Conservation (phyloP, 2,797 vertebrate species). For the Enoplosus armatus region DNA sequence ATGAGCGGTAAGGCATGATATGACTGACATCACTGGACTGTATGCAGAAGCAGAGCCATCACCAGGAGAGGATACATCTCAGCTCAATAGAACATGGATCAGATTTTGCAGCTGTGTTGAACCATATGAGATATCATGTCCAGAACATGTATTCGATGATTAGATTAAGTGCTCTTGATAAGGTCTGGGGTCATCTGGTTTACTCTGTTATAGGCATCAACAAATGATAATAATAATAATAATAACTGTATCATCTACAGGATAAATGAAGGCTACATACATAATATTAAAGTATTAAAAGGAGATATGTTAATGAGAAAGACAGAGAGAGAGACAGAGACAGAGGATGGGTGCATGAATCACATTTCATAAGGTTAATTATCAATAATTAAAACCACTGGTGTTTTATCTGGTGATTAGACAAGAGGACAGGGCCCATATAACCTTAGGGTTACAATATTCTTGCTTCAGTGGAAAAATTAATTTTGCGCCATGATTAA, state of each 20-base stretch:
- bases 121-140: constrained; percentile 40
- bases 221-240: constrained; percentile 9
- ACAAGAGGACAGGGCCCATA: constrained; percentile 43
- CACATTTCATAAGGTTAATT: constrained; percentile 65
- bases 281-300: constrained; percentile 14
- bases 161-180: constrained; percentile 47
- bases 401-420: constrained; percentile 56
- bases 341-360: constrained; percentile 27
- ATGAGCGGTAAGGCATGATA: constrained; percentile 55
- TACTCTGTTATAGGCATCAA: not conserved
- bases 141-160: constrained; percentile 28
- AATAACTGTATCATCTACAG: not conserved
- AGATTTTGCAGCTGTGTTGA: constrained; percentile 39
- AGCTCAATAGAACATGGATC: constrained; percentile 36
- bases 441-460: constrained; percentile 52
- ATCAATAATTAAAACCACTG: constrained; percentile 61
- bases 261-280: constrained; percentile 5
- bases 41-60: constrained; percentile 41
- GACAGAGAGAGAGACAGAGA: constrained; percentile 1
- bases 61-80: constrained; percentile 22
- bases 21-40: constrained; percentile 56
- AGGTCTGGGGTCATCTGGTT: constrained; percentile 14
- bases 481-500: constrained; percentile 58
- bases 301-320: constrained; percentile 29
- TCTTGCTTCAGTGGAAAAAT: constrained; percentile 48